Percentiles rank a stretch among this genome's conserved stretches.
phyloP scores from a whole-genome alignment of 2,797 vertebrate species.

The Apogon hyalosoma region DNA sequence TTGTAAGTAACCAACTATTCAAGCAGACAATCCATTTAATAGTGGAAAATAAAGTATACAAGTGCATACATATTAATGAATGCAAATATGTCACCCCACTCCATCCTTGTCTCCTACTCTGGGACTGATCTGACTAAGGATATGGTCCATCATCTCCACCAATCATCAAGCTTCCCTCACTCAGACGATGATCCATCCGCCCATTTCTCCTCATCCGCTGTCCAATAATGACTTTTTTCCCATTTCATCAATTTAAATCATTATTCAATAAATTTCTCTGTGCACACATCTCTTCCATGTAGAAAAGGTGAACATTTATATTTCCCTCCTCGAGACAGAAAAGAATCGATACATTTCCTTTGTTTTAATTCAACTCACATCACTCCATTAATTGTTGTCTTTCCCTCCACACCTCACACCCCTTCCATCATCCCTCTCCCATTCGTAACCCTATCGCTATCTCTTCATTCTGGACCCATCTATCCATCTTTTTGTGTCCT shows the following conservation, averaged over 20 bases:
- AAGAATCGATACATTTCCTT: slow-evolving; percentile 75
- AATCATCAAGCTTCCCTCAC: slow-evolving; percentile 40
- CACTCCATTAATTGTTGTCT: slow-evolving; percentile 83
- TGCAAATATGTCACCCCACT: slow-evolving; percentile 70
- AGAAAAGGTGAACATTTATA: slow-evolving; percentile 59
- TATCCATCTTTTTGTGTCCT: slow-evolving; percentile 82
- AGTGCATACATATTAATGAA: slow-evolving; percentile 79
- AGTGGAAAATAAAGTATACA: slow-evolving; percentile 71
- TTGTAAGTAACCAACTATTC: slow-evolving; percentile 69
- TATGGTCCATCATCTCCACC: slow-evolving; percentile 70
- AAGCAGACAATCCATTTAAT: slow-evolving; percentile 72
- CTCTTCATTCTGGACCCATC: slow-evolving; percentile 78
- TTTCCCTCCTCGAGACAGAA: slow-evolving; percentile 53
- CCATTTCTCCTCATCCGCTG: slow-evolving; percentile 43
- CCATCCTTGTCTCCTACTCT: slow-evolving; percentile 63
- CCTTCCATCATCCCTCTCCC: slow-evolving; percentile 72
- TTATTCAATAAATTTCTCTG: slow-evolving; percentile 43
- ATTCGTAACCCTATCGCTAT: slow-evolving; percentile 57
- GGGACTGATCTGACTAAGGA: slow-evolving; percentile 52
- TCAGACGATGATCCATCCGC: slow-evolving; percentile 53
- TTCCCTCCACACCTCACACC: slow-evolving; percentile 58
- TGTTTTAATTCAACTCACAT: slow-evolving; percentile 84
- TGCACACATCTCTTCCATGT: slow-evolving; percentile 31
- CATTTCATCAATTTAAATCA: slow-evolving; percentile 52
- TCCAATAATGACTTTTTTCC: slow-evolving; percentile 30